phyloP scores from a whole-genome alignment of 2,113 vertebrate genomes.

The Gambusia holbrooki region DNA sequence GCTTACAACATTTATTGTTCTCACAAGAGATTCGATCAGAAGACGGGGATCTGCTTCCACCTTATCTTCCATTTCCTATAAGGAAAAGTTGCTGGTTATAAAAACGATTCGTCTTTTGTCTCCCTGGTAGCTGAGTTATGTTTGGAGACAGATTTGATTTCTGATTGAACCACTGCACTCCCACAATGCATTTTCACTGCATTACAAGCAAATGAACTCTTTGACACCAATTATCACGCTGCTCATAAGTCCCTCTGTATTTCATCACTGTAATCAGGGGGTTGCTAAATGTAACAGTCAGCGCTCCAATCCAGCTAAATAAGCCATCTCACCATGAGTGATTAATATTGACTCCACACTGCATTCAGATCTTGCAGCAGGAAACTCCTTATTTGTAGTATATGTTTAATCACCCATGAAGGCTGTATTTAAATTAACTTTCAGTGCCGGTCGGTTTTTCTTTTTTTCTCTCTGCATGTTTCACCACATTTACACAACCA shows the following conservation, averaged over 20 bases:
- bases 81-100: neutral
- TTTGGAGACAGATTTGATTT: neutral
- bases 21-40: slow-evolving; percentile 24
- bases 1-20: neutral
- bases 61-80: slow-evolving; percentile 10
- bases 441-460: neutral
- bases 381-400: slow-evolving; percentile 8
- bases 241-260: neutral
- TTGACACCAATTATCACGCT: slow-evolving; percentile 23
- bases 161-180: neutral
- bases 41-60: neutral
- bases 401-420: slow-evolving; percentile 27
- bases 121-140: neutral
- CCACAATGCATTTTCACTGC: neutral
- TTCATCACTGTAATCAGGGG: slow-evolving; percentile 34
- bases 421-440: neutral
- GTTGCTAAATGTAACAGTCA: slow-evolving; percentile 35
- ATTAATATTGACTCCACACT: slow-evolving; percentile 42
- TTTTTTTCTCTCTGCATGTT: neutral
- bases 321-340: slow-evolving; percentile 15
- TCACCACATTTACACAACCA: neutral
- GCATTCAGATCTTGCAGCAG: slow-evolving; percentile 14
- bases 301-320: slow-evolving; percentile 47
- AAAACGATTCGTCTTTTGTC: neutral
- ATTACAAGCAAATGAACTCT: slow-evolving; percentile 18